A percentile compares a stretch with the other conserved stretches of the same genome.
Conservation (phyloP, 2,113 vertebrate genomes). For the Tragulus kanchil region DNA sequence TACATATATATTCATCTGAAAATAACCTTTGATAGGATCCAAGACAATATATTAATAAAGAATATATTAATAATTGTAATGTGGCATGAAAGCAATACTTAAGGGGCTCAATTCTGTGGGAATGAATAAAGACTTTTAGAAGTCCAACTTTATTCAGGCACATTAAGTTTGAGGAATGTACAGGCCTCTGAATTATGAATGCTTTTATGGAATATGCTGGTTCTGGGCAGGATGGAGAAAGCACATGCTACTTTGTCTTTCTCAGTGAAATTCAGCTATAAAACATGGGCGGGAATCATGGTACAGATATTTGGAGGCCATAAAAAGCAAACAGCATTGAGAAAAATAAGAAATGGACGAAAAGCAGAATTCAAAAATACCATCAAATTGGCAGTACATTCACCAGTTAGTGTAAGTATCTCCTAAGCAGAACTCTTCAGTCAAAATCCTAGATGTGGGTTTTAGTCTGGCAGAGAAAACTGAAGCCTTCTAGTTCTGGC, state of each 20-base stretch:
- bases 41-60: background rate
- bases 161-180: background rate
- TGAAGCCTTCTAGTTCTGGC: background rate
- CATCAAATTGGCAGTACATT: background rate
- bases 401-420: background rate
- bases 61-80: background rate
- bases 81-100: background rate
- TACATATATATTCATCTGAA: background rate
- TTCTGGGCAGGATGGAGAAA: background rate
- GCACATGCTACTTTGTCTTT: background rate
- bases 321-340: background rate
- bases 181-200: background rate
- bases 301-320: background rate
- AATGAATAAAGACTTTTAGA: conserved; percentile 27
- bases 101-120: background rate
- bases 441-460: background rate
- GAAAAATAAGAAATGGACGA: background rate
- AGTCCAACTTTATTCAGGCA: background rate
- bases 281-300: background rate
- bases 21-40: conserved; percentile 15
- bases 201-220: background rate
- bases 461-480: background rate
- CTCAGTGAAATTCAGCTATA: background rate
- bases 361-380: background rate
- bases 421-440: background rate